Conservation (phyloP, 2,888 invertebrate species). For the Sarcophaga rosellei region DNA sequence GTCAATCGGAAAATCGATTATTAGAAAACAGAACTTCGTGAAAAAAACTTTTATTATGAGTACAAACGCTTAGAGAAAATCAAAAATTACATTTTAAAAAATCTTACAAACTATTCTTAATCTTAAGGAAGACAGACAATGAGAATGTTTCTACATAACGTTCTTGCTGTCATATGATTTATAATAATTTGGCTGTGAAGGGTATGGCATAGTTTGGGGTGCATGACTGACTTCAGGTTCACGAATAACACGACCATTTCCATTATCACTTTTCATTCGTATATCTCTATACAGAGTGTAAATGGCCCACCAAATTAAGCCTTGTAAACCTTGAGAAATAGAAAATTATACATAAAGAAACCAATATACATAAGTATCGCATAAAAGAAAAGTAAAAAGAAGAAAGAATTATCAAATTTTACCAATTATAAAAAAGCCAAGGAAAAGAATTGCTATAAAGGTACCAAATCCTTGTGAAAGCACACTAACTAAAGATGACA, state of each 20-base stretch:
- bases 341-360: background rate
- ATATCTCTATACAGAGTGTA: constrained; percentile 39
- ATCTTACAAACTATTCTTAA: too few relatives aligned
- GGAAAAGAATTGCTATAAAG: background rate
- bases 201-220: background rate
- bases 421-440: background rate
- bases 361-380: background rate
- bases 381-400: background rate
- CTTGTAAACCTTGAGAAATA: constrained; percentile 9
- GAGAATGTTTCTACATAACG: too few relatives aligned
- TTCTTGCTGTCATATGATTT: too few relatives aligned
- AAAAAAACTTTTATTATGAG: too few relatives aligned
- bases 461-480: background rate
- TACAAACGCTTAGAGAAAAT: too few relatives aligned
- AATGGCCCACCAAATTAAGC: constrained; percentile 27
- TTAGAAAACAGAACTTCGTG: too few relatives aligned
- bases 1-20: too few relatives aligned
- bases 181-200: constrained; percentile 8
- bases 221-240: background rate
- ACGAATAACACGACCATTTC: background rate
- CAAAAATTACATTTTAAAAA: too few relatives aligned
- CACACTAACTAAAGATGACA: background rate
- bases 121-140: too few relatives aligned
- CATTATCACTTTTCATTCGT: background rate
- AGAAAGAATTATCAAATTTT: background rate